phyloP scores from a whole-genome alignment of 2,113 vertebrate genomes.

The Passer montanus region DNA sequence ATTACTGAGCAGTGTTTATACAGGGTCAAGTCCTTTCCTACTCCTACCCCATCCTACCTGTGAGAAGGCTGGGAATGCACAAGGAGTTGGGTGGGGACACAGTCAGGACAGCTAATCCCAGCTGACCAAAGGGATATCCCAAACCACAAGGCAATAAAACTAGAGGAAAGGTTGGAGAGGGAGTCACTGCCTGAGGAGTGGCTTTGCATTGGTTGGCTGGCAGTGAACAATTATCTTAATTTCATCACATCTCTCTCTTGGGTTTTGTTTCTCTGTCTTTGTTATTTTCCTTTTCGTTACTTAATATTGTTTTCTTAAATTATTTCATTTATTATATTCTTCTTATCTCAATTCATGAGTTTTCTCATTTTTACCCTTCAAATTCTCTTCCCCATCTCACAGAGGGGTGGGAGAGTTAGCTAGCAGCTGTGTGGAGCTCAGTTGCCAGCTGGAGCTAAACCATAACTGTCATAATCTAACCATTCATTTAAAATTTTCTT shows the following conservation, averaged over 20 bases:
- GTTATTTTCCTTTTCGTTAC: not conserved
- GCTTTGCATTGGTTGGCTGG: not conserved
- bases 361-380: not conserved
- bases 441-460: not conserved
- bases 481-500: not conserved
- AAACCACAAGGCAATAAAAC: not conserved
- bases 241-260: not conserved
- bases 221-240: not conserved
- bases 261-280: not conserved
- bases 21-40: not conserved
- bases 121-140: not conserved
- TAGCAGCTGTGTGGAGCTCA: not conserved
- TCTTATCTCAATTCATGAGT: not conserved
- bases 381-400: not conserved
- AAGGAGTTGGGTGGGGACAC: not conserved
- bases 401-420: not conserved
- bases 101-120: not conserved
- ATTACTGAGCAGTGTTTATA: not conserved
- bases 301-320: not conserved
- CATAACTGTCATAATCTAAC: not conserved
- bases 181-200: fast-evolving
- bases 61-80: not conserved
- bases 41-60: not conserved
- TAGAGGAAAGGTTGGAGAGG: not conserved
- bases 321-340: not conserved